Evolutionary conservation across 2,797 vertebrate species (phyloP), one percentile per base, ranked within the genome.

Genomic region (Trachops cirrhosus): DNA sequence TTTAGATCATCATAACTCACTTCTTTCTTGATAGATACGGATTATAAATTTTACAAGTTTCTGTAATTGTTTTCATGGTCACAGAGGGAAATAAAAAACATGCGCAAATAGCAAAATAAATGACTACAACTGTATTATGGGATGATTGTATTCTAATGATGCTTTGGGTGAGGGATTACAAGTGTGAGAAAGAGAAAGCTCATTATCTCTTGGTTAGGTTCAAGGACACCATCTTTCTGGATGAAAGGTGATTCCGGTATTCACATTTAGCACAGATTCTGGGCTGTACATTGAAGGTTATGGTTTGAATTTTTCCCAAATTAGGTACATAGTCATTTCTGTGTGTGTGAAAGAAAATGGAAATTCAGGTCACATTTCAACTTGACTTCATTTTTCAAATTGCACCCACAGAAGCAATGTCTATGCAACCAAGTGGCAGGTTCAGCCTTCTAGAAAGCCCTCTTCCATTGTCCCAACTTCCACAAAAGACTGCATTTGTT

Each of bases 311-410:
- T 96, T 95, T 97, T 78, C 89, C 75, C 68, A 96, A 96, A 94
- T 91, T 93, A 96, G 93, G 44, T 96, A 78, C 80, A 82, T 93
- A 86, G 79, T 75, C 89, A 95, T 94, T 95, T 97, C 78, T 97
- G 21, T 64, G 41, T 74, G 73, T 74, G 73, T n/a, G 34, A 96
- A 79, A 92, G 86, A 94, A 96, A 96, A 95, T 96, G 96, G 89
- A 96, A 97, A 95, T 97, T 95, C 94, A 96, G 95, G 97, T 97
- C 94, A 94, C 91, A 95, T 96, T 96, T 96, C 48, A 87, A 90
- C 86, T 86, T 84, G 50, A 90, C 94, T 91, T 96, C 93, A 74
- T 97, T 96, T 95, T 96, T 97, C 77, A 96, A 91, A 95, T 95
- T 91, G 48, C 32, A 94, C 91, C 54, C 89, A 96, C 39, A 91